phyloP scores from a whole-genome alignment of 2,113 vertebrate species.

The Bubalus kerabau region DNA sequence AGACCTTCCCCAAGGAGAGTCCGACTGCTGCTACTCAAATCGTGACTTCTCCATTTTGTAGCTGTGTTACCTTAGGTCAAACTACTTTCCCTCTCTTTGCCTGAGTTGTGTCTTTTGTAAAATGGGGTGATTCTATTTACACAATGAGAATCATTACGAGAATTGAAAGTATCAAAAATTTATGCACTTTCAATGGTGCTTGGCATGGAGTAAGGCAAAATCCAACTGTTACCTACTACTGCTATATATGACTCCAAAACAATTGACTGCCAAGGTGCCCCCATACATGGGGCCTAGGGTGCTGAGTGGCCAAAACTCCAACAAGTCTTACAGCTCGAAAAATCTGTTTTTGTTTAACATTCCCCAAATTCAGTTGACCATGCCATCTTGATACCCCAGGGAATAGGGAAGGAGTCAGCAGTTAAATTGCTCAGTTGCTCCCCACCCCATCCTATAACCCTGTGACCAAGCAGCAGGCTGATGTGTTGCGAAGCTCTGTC shows the following conservation, averaged over 20 bases:
- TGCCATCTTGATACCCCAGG: background rate
- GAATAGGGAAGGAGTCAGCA: background rate
- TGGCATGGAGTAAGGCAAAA: background rate
- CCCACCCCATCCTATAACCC: background rate
- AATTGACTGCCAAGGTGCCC: background rate
- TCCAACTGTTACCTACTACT: background rate
- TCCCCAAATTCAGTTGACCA: background rate
- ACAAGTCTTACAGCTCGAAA: background rate
- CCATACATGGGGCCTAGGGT: background rate
- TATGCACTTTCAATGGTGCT: background rate
- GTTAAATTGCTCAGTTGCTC: background rate
- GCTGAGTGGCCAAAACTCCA: background rate
- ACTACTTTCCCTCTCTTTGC: background rate
- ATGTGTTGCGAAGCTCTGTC: background rate
- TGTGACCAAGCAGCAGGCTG: too few species aligned
- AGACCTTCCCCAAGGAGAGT: background rate
- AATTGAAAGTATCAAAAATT: background rate
- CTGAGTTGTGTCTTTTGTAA: background rate
- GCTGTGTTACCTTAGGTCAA: background rate
- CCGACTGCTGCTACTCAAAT: background rate
- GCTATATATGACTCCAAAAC: background rate
- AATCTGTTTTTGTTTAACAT: background rate
- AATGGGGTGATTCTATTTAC: background rate
- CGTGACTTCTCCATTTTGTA: background rate
- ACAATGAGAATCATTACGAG: background rate